Conservation (phyloP, 2,797 vertebrate genomes). For the Danionella dracula region DNA sequence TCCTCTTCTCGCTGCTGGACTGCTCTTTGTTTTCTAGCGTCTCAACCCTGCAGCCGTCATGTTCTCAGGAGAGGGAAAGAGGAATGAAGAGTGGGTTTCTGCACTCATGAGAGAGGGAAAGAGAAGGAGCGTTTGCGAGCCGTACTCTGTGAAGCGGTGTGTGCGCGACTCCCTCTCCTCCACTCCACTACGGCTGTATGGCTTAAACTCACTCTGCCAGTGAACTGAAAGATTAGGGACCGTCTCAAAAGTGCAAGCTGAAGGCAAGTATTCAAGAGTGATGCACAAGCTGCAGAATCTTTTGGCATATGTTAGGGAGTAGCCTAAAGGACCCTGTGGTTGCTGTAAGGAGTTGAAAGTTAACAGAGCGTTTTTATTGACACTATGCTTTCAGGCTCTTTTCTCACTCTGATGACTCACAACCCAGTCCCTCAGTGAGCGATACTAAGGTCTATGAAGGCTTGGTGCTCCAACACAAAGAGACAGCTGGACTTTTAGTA, state of each 20-base stretch:
- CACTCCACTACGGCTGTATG: constrained; percentile 43
- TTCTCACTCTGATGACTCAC: neutral
- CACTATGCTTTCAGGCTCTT: neutral
- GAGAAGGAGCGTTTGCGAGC: constrained; percentile 21
- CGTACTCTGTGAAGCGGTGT: constrained; percentile 54
- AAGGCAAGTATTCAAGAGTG: constrained; percentile 14
- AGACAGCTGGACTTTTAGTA: constrained; percentile 23
- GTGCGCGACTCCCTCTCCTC: constrained; percentile 22
- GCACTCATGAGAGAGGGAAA: constrained; percentile 27
- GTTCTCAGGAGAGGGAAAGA: constrained; percentile 2
- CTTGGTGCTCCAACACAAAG: constrained; percentile 13
- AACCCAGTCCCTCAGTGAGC: neutral
- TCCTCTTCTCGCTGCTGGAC: constrained; percentile 4
- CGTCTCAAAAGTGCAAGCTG: constrained; percentile 46
- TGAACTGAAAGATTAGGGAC: constrained; percentile 43
- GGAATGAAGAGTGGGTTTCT: constrained; percentile 23
- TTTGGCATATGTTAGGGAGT: neutral
- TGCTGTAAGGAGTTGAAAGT: neutral
- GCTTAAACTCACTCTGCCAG: constrained; percentile 48
- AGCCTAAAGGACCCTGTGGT: neutral
- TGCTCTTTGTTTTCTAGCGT: constrained; percentile 36
- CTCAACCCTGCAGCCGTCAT: constrained; percentile 39
- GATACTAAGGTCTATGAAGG: neutral
- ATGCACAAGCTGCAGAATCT: neutral
- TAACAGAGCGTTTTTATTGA: neutral